Percentiles rank a stretch among this genome's conserved stretches.
Evolutionary conservation across 2,113 vertebrate species (phyloP).

Genomic region (Bufo gargarizans): DNA sequence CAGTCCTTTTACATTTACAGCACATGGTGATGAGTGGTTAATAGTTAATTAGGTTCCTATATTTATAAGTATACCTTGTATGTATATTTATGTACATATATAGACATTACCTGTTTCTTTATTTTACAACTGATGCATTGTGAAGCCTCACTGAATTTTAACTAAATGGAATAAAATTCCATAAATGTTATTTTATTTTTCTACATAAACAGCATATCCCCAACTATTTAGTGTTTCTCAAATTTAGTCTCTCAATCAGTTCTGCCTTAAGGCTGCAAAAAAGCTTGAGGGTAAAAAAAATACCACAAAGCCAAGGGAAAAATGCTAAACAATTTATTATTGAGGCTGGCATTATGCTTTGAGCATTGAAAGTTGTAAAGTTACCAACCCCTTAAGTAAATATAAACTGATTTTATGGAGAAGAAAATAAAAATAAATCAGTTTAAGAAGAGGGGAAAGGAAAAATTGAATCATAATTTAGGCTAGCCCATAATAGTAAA

Average conservation of each 20-base stretch:
- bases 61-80: too few species aligned
- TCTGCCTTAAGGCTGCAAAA: conserved; percentile 30
- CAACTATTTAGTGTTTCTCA: conserved; percentile 45
- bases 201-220: conserved; percentile 28
- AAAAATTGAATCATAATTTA: conserved; percentile 54
- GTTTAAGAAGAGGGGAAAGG: conserved; percentile 43
- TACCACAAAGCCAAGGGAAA: not conserved
- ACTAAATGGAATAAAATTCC: not conserved
- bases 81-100: too few species aligned
- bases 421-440: conserved; percentile 56
- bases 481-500: conserved; percentile 35
- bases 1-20: too few species aligned
- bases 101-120: too few species aligned
- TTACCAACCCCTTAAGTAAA: conserved; percentile 50
- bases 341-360: conserved; percentile 26
- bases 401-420: conserved; percentile 52
- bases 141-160: conserved; percentile 38
- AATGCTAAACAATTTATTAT: conserved; percentile 51
- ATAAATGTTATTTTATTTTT: not conserved
- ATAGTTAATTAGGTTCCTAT: too few species aligned
- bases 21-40: too few species aligned
- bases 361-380: conserved; percentile 51
- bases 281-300: conserved; percentile 19
- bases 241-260: conserved; percentile 44
- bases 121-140: not conserved